Evolutionary conservation across 1,140 invertebrate genomes (phyloP).

Genomic region (Orchestia grillus): DNA sequence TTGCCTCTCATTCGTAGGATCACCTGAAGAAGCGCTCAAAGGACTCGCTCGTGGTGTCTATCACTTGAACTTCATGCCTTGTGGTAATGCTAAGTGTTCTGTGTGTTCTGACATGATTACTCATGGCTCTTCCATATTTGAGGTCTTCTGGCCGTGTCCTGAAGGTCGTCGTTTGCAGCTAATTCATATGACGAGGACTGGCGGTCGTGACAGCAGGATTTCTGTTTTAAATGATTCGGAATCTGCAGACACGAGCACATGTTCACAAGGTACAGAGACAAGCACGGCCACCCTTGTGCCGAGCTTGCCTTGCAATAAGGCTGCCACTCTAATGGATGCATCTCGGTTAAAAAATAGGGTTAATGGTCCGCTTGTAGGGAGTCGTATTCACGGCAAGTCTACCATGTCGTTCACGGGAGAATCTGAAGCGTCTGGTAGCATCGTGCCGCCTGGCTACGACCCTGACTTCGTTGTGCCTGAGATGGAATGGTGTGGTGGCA

Average conservation of each 20-base stretch:
- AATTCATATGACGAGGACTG: slow-evolving; percentile 7
- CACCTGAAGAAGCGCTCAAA: slow-evolving; percentile 16
- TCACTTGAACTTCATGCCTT: slow-evolving; percentile 25
- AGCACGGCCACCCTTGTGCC: slow-evolving; percentile 36
- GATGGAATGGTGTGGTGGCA: slow-evolving; percentile 49
- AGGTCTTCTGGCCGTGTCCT: slow-evolving; percentile 45
- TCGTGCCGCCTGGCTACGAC: slow-evolving; percentile 38
- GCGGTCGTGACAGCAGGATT: not conserved
- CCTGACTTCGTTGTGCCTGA: slow-evolving; percentile 41
- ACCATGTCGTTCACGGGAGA: not conserved
- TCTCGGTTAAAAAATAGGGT: not conserved
- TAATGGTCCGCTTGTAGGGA: not conserved
- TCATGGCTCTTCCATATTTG: slow-evolving; percentile 43
- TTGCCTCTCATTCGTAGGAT: slow-evolving; percentile 37
- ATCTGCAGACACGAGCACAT: slow-evolving; percentile 30
- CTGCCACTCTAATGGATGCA: not conserved
- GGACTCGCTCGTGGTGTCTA: slow-evolving; percentile 28
- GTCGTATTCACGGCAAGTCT: not conserved
- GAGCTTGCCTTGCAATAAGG: not conserved
- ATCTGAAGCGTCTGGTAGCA: slow-evolving; percentile 26
- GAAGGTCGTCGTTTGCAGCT: slow-evolving; percentile 45
- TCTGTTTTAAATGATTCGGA: not conserved
- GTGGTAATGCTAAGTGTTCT: slow-evolving; percentile 2
- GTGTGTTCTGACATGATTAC: slow-evolving; percentile 35
- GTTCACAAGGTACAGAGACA: slow-evolving; percentile 8